A percentile compares a stretch with the other conserved stretches of the same genome.
phyloP scores from a whole-genome alignment of 2,113 vertebrate species.

The Pavo muticus region DNA sequence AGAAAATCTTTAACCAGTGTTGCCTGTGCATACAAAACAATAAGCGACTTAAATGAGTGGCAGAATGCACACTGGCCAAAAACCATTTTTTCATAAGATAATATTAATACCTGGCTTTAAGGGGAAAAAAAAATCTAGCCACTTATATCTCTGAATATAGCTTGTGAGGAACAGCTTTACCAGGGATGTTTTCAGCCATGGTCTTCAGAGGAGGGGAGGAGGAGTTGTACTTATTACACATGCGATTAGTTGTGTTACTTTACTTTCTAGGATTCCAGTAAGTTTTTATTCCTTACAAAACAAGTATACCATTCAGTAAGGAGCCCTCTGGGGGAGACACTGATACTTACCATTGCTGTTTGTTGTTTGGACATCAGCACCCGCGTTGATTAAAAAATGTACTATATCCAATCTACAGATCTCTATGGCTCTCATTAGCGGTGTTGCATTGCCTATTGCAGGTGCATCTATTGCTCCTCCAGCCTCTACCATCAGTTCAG shows the following conservation, averaged over 20 bases:
- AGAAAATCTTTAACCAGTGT: not conserved
- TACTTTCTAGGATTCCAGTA: not conserved
- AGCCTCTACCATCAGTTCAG: constrained; percentile 83
- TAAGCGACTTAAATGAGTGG: not conserved
- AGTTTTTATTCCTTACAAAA: not conserved
- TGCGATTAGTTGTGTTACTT: not conserved
- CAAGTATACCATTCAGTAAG: not conserved
- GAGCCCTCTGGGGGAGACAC: not conserved
- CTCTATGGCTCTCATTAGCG: constrained; percentile 91
- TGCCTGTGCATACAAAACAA: not conserved
- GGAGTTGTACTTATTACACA: not conserved
- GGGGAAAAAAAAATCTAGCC: too few species aligned
- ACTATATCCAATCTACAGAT: constrained; percentile 85
- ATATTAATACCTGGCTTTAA: not conserved
- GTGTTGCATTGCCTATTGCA: constrained; percentile 85
- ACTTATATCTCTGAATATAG: not conserved
- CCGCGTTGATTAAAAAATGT: constrained; percentile 85
- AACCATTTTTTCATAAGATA: not conserved
- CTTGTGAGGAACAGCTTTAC: not conserved
- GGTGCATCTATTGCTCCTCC: constrained; percentile 83
- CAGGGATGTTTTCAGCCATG: not conserved
- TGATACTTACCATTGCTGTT: constrained; percentile 86
- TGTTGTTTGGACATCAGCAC: constrained; percentile 81
- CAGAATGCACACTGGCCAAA: not conserved
- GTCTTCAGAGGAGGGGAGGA: not conserved